Evolutionary conservation across 2,797 vertebrate species (phyloP), one percentile per base, ranked within the genome.

Genomic region (Thaleichthys pacificus): DNA sequence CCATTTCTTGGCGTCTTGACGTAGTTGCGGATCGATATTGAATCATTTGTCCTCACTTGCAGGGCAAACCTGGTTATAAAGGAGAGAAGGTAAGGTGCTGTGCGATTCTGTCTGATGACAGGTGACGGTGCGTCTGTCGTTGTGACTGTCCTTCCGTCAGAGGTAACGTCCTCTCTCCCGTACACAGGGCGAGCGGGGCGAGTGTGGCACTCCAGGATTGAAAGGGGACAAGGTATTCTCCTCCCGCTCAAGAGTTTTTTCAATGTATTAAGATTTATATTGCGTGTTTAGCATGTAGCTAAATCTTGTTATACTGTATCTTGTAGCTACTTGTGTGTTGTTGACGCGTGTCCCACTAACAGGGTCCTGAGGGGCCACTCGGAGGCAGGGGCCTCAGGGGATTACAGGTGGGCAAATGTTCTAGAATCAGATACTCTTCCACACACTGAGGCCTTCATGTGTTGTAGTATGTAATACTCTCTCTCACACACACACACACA

Each of bases 1-100:
- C 15, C 49, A 2, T 70, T 73, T 70, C 9, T 42, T 77, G 2
- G 70, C 22, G 70, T 9, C 1, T 9, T 49, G 61, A 57, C 3
- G 9, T 15, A 17, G 51, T 5, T 56, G 15, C 9, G 9, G 15
- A 17, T n/a, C 78, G 0, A 77, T 0, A 8, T 47, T 22, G 24
- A 30, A 47, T 70, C 51, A 0, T 17, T 75, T 51, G 17, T 70
- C 11, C 86, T 76, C 72, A 69, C 82, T 87, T 81, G 9, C 82
- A 98, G 96, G 96, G 96, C 2, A 96, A 94, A 88, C 87, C 94
- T 73, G 96, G 96, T 82, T 94, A 95, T 83, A 96, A 96, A 92
- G 96, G 96, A 89, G 95, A 96, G 54, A 92, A 93, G 95, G 96
- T 97, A 92, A 47, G 8, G 12, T 47, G 42, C 42, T 47, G 42